These are phyloP conservation scores for Ariolimax columbianus DNA, from an alignment of 2,888 invertebrate genomes.

Conservation along the genomic window DNA sequence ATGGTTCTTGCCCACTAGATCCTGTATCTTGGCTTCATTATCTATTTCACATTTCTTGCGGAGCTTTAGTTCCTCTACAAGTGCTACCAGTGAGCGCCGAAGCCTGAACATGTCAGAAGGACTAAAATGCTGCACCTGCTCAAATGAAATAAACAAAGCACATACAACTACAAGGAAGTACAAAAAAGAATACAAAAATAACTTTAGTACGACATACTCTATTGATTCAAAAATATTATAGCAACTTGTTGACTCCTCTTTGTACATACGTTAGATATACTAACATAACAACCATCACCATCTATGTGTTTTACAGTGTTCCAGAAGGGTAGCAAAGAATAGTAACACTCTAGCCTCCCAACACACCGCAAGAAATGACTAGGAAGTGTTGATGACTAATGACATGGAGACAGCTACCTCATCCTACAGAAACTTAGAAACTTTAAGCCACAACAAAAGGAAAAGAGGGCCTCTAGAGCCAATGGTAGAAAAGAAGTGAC, in stretches of 20 bases:
- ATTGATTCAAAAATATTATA: too few species aligned
- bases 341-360: too few species aligned
- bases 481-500: too few species aligned
- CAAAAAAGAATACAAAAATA: too few species aligned
- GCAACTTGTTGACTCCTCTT: background rate
- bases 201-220: background rate
- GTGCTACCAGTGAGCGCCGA: conserved; percentile 57
- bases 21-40: conserved; percentile 68
- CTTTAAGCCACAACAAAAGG: too few species aligned
- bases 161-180: background rate
- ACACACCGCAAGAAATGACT: too few species aligned
- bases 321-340: too few species aligned
- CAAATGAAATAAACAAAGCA: background rate
- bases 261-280: background rate
- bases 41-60: conserved; percentile 64
- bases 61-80: conserved; percentile 63
- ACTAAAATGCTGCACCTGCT: conserved; percentile 34
- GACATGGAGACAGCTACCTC: too few species aligned
- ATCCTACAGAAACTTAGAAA: too few species aligned
- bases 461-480: too few species aligned
- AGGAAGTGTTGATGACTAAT: too few species aligned
- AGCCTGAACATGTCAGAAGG: conserved; percentile 59
- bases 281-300: background rate
- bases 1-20: conserved; percentile 64
- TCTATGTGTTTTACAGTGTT: too few species aligned